Evolutionary conservation across 2,888 invertebrate species (phyloP).

Genomic region (Hermodice carunculata): DNA sequence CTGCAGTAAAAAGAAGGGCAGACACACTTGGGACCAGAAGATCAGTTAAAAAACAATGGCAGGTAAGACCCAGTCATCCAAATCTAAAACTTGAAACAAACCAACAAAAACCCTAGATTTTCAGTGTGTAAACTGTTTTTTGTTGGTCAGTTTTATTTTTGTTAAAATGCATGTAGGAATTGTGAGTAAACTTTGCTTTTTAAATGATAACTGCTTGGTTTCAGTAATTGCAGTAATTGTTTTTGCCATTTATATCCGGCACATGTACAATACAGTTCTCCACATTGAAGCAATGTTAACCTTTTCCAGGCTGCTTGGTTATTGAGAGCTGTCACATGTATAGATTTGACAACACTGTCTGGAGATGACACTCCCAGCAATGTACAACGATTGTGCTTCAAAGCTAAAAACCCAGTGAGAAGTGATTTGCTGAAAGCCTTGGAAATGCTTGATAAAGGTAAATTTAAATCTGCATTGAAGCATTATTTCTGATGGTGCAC

Average conservation of each 20-base stretch:
- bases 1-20: constrained; percentile 74
- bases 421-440: constrained; percentile 66
- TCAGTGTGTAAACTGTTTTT: too few relatives aligned
- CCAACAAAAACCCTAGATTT: too few relatives aligned
- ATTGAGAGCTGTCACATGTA: constrained; percentile 84
- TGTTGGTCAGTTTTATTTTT: too few relatives aligned
- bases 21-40: constrained; percentile 72
- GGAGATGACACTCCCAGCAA: constrained; percentile 79
- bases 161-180: too few relatives aligned
- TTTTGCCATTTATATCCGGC: not conserved
- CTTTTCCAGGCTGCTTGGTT: constrained; percentile 76
- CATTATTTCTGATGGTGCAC: too few relatives aligned
- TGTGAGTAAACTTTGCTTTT: too few relatives aligned
- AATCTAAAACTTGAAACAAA: too few relatives aligned
- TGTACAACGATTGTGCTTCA: constrained; percentile 84
- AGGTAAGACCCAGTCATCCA: constrained; percentile 66
- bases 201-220: not conserved
- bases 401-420: constrained; percentile 75
- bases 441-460: constrained; percentile 57
- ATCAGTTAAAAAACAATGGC: constrained; percentile 72
- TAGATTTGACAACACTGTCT: constrained; percentile 93
- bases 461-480: too few relatives aligned
- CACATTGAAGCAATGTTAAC: not conserved
- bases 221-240: not conserved
- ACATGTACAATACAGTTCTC: not conserved